These are phyloP conservation scores for Aspidiotus rigidus DNA, from an alignment of 2,888 invertebrate genomes.

Conservation along the genomic window DNA sequence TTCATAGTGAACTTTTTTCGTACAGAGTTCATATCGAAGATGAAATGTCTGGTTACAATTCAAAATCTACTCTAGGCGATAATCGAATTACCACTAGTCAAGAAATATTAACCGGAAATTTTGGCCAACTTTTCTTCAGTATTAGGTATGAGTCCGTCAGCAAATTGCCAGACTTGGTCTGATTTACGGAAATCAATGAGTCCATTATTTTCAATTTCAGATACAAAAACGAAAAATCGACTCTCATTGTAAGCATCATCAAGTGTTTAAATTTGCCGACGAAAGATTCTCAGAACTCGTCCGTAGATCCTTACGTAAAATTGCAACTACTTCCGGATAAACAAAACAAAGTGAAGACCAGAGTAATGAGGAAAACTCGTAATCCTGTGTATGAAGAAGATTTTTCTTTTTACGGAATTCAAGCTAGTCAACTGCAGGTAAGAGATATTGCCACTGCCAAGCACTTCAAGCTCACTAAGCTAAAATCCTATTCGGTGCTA, in stretches of 20 bases:
- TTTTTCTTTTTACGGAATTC: constrained; percentile 95
- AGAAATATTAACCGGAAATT: constrained; percentile 24
- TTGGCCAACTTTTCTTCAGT: constrained; percentile 29
- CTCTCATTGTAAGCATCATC: constrained; percentile 83
- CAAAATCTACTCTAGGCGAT: constrained; percentile 10
- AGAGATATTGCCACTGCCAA: background rate
- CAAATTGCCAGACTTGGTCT: too few species aligned
- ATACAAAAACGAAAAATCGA: constrained; percentile 81
- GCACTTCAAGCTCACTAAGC: too few species aligned
- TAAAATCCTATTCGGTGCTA: too few species aligned
- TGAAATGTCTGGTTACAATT: constrained; percentile 7
- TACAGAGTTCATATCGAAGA: constrained; percentile 20
- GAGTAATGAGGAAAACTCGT: constrained; percentile 89
- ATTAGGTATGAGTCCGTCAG: constrained; percentile 5
- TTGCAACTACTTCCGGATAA: constrained; percentile 94
- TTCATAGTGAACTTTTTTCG: background rate
- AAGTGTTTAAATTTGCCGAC: constrained; percentile 81
- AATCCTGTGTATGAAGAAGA: constrained; percentile 98
- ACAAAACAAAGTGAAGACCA: constrained; percentile 92
- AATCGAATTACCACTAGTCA: constrained; percentile 24
- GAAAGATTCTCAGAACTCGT: constrained; percentile 67
- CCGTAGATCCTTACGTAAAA: constrained; percentile 95
- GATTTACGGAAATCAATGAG: background rate
- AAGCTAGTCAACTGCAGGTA: constrained; percentile 67
- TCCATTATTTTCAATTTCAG: constrained; percentile 45